Evolutionary conservation across 2,113 vertebrate genomes (phyloP).

Genomic region (Oreochromis tanganicae): DNA sequence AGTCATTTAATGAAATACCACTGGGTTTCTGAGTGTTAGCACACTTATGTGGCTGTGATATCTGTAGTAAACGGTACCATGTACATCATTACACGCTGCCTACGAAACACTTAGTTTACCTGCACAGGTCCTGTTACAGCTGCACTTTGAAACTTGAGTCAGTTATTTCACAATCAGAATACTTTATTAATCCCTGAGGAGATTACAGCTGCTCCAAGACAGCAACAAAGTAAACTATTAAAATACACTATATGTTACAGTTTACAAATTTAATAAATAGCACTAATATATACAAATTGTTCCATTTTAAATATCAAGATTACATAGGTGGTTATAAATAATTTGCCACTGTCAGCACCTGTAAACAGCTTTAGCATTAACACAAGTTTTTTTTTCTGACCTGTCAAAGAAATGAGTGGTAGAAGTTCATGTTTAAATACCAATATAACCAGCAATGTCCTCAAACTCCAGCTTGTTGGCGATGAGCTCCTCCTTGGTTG

Average conservation of each 20-base stretch:
- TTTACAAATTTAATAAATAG: no score
- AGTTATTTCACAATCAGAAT: neutral
- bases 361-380: neutral
- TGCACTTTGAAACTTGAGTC: neutral
- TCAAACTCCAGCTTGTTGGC: constrained; percentile 93
- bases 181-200: neutral
- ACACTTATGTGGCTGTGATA: neutral
- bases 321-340: neutral
- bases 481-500: constrained; percentile 97
- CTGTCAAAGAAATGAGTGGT: neutral
- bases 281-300: no score
- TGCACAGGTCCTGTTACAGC: neutral
- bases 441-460: constrained; percentile 89
- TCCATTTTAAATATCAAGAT: neutral
- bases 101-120: neutral
- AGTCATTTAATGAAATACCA: neutral
- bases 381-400: neutral
- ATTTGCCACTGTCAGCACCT: constrained; percentile 96
- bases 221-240: no score
- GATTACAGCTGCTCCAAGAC: no score
- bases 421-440: constrained; percentile 52
- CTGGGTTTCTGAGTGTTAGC: neutral
- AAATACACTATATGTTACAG: no score
- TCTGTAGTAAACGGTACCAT: neutral
- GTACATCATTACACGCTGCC: neutral